phyloP scores from a whole-genome alignment of 2,888 invertebrate species.

The Agrochola litura region DNA sequence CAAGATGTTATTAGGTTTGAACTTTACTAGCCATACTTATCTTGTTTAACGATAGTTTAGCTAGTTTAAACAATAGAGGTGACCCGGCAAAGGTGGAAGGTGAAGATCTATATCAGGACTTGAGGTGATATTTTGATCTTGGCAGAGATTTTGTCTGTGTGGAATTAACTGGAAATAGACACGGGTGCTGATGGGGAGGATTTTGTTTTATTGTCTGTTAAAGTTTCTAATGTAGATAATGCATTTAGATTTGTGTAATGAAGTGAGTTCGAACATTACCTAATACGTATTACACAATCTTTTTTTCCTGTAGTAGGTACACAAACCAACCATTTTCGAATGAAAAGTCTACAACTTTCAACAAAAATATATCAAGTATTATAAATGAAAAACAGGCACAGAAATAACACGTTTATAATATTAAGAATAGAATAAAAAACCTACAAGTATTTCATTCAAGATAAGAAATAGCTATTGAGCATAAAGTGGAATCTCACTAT shows the following conservation, averaged over 20 bases:
- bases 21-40: constrained; percentile 43
- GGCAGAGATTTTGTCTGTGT: not conserved
- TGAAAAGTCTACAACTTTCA: not conserved
- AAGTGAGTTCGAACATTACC: too few relatives aligned
- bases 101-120: constrained; percentile 32
- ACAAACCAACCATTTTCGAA: too few relatives aligned
- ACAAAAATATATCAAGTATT: not conserved
- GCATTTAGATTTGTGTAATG: not conserved
- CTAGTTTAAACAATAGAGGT: constrained; percentile 44
- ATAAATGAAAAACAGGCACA: not conserved
- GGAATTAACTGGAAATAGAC: not conserved
- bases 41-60: constrained; percentile 30
- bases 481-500: constrained; percentile 31
- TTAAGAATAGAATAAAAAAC: not conserved
- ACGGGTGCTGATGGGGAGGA: not conserved
- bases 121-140: constrained; percentile 8
- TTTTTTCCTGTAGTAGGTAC: too few relatives aligned
- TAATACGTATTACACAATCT: too few relatives aligned
- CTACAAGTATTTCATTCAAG: not conserved
- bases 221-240: not conserved
- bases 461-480: not conserved
- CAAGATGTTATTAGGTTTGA: constrained; percentile 56
- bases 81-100: constrained; percentile 10
- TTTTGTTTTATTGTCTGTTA: not conserved
- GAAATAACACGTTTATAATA: not conserved